phyloP scores from a whole-genome alignment of 1,140 invertebrate genomes.

The Varroa destructor region DNA sequence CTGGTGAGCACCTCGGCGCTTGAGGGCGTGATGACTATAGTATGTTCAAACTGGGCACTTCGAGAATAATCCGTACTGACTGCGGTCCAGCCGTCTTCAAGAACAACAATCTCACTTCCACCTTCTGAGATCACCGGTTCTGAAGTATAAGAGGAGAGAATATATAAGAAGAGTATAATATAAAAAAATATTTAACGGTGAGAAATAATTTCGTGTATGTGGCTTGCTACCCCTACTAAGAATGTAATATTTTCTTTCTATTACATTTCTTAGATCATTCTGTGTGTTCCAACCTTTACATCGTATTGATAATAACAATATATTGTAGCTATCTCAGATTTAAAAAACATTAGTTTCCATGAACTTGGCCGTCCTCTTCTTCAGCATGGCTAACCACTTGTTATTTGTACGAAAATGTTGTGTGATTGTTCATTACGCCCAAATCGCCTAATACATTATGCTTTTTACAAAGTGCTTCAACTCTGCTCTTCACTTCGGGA shows the following conservation, averaged over 20 bases:
- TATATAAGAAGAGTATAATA: background rate
- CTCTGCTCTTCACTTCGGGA: no score
- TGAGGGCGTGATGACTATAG: conserved; percentile 55
- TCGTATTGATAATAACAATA: no score
- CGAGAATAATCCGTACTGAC: conserved; percentile 60
- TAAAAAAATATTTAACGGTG: background rate
- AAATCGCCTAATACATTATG: no score
- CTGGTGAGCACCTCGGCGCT: conserved; percentile 4
- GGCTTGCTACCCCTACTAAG: conserved; percentile 27
- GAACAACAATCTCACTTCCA: conserved; percentile 49
- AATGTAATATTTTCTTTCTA: background rate
- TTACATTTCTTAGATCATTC: no score
- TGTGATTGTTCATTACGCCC: no score
- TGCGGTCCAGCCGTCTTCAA: conserved; percentile 77
- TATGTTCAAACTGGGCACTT: conserved; percentile 81
- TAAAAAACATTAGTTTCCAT: no score
- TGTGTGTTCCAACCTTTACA: no score
- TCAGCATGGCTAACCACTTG: no score
- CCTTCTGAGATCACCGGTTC: conserved; percentile 76
- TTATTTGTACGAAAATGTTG: no score
- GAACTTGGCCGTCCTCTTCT: no score
- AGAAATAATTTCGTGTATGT: background rate
- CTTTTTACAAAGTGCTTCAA: no score
- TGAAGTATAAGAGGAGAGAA: conserved; percentile 33
- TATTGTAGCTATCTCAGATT: no score